Evolutionary conservation across 1,140 invertebrate species (phyloP).

Genomic region (Tetramorium simillimum): DNA sequence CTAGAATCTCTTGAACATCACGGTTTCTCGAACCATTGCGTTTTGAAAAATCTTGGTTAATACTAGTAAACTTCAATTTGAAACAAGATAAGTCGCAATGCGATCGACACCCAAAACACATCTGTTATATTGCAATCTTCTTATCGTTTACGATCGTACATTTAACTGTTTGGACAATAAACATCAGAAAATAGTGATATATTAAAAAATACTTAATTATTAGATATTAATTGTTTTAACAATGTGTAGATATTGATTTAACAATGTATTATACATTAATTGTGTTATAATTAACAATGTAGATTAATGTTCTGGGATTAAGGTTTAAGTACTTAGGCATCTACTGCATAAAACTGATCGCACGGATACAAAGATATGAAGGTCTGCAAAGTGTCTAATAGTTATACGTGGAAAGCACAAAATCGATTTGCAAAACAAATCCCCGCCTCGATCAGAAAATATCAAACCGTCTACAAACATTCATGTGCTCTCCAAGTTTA

Average conservation of each 20-base stretch:
- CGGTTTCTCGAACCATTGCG: background rate
- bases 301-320: conserved; percentile 56
- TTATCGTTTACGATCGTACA: conserved; percentile 12
- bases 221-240: conserved; percentile 20
- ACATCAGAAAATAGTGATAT: background rate
- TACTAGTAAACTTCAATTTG: background rate
- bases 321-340: conserved; percentile 26
- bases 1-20: conserved; percentile 27
- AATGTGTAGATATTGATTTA: conserved; percentile 12
- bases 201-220: conserved; percentile 10
- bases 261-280: conserved; percentile 2
- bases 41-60: background rate
- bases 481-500: conserved; percentile 29
- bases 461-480: conserved; percentile 21
- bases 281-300: conserved; percentile 4
- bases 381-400: conserved; percentile 49
- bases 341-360: conserved; percentile 3
- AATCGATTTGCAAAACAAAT: conserved; percentile 12
- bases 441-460: conserved; percentile 16
- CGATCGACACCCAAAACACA: background rate
- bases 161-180: conserved; percentile 67
- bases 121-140: background rate
- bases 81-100: background rate
- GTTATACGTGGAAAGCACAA: conserved; percentile 36
- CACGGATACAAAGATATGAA: conserved; percentile 9